A percentile compares a stretch with the other conserved stretches of the same genome.
Conservation (phyloP, 2,113 vertebrate genomes). For the Monarcha castaneiventris region DNA sequence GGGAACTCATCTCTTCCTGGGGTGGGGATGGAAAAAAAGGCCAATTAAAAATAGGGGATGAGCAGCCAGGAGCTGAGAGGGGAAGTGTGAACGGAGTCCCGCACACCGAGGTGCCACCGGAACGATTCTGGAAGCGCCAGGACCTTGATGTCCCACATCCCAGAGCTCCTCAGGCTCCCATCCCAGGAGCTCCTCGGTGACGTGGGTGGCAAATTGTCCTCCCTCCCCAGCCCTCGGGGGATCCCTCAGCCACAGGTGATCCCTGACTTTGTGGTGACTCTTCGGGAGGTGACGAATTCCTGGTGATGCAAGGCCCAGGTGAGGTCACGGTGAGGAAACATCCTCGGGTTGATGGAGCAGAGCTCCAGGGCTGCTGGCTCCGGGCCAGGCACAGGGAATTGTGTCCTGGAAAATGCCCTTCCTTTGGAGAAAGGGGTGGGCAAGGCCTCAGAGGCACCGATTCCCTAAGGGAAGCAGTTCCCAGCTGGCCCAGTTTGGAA, state of each 20-base stretch:
- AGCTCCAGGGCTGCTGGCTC: neutral
- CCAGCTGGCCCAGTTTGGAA: neutral
- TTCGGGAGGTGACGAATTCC: accelerated
- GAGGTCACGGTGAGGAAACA: neutral
- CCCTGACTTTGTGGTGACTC: neutral
- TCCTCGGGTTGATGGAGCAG: neutral
- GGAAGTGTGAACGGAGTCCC: neutral
- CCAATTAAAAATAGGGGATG: neutral
- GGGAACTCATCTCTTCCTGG: neutral
- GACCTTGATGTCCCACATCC: neutral
- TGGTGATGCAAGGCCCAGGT: neutral
- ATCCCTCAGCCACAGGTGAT: neutral
- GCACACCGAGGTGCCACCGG: neutral
- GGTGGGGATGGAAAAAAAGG: neutral
- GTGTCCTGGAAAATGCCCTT: neutral
- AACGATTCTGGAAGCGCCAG: neutral
- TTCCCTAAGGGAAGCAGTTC: accelerated
- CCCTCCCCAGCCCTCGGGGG: neutral
- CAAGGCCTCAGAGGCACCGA: neutral
- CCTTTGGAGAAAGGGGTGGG: neutral
- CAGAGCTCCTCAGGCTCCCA: neutral
- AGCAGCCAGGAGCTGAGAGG: neutral
- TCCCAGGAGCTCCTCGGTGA: neutral
- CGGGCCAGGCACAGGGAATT: neutral
- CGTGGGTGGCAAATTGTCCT: neutral